These are phyloP conservation scores for Drosophila dunni DNA, from an alignment of 1,140 invertebrate species.

Conservation along the genomic window DNA sequence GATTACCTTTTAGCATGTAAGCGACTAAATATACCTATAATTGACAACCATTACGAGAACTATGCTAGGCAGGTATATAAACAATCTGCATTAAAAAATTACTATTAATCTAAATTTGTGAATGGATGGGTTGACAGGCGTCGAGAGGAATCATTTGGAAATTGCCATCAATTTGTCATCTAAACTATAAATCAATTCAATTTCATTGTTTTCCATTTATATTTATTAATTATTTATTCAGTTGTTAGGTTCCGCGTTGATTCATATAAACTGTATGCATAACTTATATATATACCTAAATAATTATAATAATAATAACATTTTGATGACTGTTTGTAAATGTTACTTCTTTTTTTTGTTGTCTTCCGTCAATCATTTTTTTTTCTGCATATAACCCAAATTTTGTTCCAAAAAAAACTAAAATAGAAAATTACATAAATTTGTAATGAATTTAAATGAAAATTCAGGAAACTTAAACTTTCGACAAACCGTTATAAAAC, in stretches of 20 bases:
- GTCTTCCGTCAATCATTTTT: conserved; percentile 38
- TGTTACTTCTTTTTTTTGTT: conserved; percentile 22
- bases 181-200: conserved; percentile 41
- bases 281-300: conserved; percentile 59
- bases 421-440: conserved; percentile 27
- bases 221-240: conserved; percentile 27
- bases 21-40: conserved; percentile 31
- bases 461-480: conserved; percentile 40
- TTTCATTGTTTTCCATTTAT: conserved; percentile 18
- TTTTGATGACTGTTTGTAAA: conserved; percentile 69
- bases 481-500: conserved; percentile 42
- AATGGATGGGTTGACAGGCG: conserved; percentile 30
- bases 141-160: conserved; percentile 32
- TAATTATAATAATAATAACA: conserved; percentile 56
- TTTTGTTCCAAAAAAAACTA: conserved; percentile 18
- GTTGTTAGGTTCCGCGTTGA: conserved; percentile 62
- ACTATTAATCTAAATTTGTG: conserved; percentile 4
- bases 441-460: conserved; percentile 35
- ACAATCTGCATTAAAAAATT: neutral
- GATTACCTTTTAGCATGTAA: conserved; percentile 54
- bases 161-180: conserved; percentile 32
- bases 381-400: conserved; percentile 65
- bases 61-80: conserved; percentile 29
- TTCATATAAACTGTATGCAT: conserved; percentile 63
- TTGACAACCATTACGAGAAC: neutral